Conservation (phyloP, 2,113 vertebrate genomes). For the Bos indicus region DNA sequence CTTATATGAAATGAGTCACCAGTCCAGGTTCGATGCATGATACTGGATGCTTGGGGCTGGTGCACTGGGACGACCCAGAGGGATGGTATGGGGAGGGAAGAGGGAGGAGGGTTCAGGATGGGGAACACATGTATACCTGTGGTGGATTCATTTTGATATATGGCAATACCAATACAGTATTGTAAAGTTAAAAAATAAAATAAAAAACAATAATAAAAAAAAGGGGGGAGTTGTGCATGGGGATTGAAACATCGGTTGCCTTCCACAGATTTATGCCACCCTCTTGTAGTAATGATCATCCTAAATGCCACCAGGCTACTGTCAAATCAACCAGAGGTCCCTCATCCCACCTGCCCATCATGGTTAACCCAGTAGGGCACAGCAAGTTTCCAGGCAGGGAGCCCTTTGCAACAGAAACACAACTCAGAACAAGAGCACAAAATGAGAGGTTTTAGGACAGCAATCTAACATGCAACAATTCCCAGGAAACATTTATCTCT, state of each 20-base stretch:
- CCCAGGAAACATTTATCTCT: conserved; percentile 72
- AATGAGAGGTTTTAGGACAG: conserved; percentile 75
- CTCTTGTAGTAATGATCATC: conserved; percentile 43
- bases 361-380: conserved; percentile 71
- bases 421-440: conserved; percentile 62
- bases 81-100: too few relatives aligned
- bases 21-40: too few relatives aligned
- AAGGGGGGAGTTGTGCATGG: rapidly evolving
- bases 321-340: conserved; percentile 64
- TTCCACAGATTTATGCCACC: neutral
- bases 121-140: too few relatives aligned
- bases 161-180: too few relatives aligned
- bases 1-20: too few relatives aligned
- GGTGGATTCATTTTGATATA: too few relatives aligned
- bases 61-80: too few relatives aligned
- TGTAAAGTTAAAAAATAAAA: too few relatives aligned
- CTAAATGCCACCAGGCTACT: conserved; percentile 49
- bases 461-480: conserved; percentile 75
- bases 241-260: neutral
- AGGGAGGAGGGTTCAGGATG: too few relatives aligned
- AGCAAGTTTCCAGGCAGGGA: conserved; percentile 60
- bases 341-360: conserved; percentile 68
- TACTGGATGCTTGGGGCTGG: too few relatives aligned
- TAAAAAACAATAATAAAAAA: too few relatives aligned
- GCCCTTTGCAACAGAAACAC: conserved; percentile 75